These are phyloP conservation scores for Nomada ferruginata DNA, from an alignment of 2,888 invertebrate genomes.

Conservation along the genomic window DNA sequence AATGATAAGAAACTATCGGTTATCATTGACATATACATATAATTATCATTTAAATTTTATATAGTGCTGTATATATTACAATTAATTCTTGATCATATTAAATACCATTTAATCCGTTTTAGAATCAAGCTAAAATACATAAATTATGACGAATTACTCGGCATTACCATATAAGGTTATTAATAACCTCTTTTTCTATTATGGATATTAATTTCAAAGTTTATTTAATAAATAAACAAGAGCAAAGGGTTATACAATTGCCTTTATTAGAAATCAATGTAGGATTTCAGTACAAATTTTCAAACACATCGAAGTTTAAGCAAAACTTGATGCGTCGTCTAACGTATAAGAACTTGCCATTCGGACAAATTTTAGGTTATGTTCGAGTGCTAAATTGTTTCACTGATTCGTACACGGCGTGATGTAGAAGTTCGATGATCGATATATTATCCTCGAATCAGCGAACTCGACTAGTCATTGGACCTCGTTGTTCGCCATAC, in stretches of 20 bases:
- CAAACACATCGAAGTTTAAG: not conserved
- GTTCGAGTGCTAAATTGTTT: not conserved
- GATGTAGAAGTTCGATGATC: slow-evolving; percentile 17
- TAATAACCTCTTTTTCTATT: slow-evolving; percentile 7
- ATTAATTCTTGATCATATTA: not conserved
- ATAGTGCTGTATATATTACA: not conserved
- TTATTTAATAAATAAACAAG: not conserved
- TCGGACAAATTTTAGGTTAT: slow-evolving; percentile 24
- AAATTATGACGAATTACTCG: not conserved
- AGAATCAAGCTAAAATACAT: not conserved
- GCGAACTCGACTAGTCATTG: slow-evolving; percentile 44
- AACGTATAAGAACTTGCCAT: not conserved
- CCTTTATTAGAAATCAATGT: not conserved
- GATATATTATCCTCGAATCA: slow-evolving; percentile 39
- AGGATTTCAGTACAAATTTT: not conserved
- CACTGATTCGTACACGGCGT: not conserved
- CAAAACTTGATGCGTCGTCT: not conserved
- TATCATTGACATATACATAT: not conserved
- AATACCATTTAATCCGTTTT: not conserved
- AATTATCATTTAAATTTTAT: not conserved
- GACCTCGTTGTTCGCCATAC: slow-evolving; percentile 13
- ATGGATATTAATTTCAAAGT: not conserved
- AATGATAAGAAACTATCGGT: not conserved
- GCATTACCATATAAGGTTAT: not conserved
- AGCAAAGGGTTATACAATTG: not conserved